Evolutionary conservation across 2,113 vertebrate species (phyloP), one percentile per base, ranked within the genome.

Genomic region (Panthera leo): DNA sequence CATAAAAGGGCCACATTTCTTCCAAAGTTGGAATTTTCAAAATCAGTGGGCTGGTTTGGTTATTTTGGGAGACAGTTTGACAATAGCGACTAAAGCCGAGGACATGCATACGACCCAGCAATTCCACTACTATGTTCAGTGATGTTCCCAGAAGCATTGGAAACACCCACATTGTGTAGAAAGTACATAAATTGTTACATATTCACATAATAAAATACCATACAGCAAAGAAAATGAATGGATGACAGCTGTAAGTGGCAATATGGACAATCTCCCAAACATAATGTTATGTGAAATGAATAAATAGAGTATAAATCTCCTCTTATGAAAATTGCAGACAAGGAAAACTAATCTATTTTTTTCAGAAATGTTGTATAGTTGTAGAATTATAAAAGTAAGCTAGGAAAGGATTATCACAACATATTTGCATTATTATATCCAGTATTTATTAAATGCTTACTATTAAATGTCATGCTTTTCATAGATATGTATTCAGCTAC

Each of bases 301-400:
- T 78, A 85, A 78, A 71, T 53, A 16, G 2, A 58, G 7, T 83
- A 85, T 63, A 42, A 84, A 79, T 63, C 2, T 8, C 36, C 10
- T 13, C 21, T 36, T 63, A 55, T 71, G 67, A 83, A 95, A 96
- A 87, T 48, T 82, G 70, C 5, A 91, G 25, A 75, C 9, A 58
- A 15, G 65, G 0, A 88, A 96, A 93, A 67, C 36, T 89, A 82
- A 78, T 75, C 11, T 79, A 7, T 34, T 19, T 67, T 96, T 95
- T 96, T 21, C 61, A 55, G 9, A 19, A 51, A 76, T 82, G 70
- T 29, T 68, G 13, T 42, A 63, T 36, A 85, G n/a, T 82, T 87
- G 21, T 55, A 92, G 80, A 94, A 70, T 39, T 42, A 80, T 42
- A 87, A 93, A 88, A 7, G 16, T 51, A 91, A 88, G 23, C 11